These are phyloP conservation scores for Baccha elongata DNA, from an alignment of 2,888 invertebrate species.

Conservation along the genomic window DNA sequence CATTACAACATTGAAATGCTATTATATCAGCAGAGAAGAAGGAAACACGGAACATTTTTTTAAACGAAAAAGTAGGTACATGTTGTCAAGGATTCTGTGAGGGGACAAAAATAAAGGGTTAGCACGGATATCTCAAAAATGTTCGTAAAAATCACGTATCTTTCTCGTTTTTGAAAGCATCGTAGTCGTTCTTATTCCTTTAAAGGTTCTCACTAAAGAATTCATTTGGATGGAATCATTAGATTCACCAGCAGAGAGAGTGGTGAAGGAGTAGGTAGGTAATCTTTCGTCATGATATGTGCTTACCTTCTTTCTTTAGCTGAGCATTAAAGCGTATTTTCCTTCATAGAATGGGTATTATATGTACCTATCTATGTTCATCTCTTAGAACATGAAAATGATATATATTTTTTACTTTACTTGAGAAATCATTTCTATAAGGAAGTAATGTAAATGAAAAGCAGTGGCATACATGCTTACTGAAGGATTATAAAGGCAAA, in stretches of 20 bases:
- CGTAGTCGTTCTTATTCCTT: conserved; percentile 30
- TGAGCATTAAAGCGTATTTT: neutral
- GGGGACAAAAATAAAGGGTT: conserved; percentile 23
- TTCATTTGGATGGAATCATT: conserved; percentile 34
- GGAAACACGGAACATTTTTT: conserved; percentile 30
- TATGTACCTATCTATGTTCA: conserved; percentile 23
- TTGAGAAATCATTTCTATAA: conserved; percentile 15
- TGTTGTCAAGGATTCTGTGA: conserved; percentile 17
- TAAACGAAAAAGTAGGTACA: conserved; percentile 22
- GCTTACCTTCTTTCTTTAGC: conserved; percentile 15
- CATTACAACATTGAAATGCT: conserved; percentile 39
- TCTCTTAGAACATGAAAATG: conserved; percentile 23
- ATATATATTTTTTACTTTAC: conserved; percentile 12
- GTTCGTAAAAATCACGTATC: conserved; percentile 51
- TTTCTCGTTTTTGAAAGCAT: conserved; percentile 20
- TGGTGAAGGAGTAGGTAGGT: neutral
- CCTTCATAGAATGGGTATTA: conserved; percentile 17
- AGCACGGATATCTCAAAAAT: conserved; percentile 25
- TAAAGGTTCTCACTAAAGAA: conserved; percentile 28
- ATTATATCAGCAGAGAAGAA: conserved; percentile 14
- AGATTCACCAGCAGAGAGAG: neutral
- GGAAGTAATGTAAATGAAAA: conserved; percentile 9
- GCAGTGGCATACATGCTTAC: conserved; percentile 16
- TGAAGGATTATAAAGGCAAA: neutral
- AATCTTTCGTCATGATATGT: conserved; percentile 16